phyloP scores from a whole-genome alignment of 2,797 vertebrate genomes.

The Clarias fuscus region DNA sequence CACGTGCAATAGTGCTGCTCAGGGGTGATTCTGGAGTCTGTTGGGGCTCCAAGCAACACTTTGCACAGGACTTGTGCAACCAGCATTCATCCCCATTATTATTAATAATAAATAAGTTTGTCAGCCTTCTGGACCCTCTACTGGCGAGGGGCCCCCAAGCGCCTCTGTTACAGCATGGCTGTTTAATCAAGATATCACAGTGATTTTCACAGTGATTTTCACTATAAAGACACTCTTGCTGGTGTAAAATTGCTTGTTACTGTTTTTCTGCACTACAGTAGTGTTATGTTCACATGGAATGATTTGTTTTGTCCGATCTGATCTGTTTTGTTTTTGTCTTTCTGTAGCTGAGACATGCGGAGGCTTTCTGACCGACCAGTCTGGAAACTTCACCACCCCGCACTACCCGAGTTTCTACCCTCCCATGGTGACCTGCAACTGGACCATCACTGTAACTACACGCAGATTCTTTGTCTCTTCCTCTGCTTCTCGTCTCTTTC shows the following conservation, averaged over 20 bases:
- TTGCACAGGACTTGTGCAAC: no score
- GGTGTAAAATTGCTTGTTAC: background rate
- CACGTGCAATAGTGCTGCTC: no score
- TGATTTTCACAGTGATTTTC: background rate
- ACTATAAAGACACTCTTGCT: background rate
- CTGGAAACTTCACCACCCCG: conserved; percentile 71
- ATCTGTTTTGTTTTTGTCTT: background rate
- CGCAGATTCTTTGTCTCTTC: no score
- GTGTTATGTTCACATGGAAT: background rate
- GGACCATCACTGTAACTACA: conserved; percentile 74
- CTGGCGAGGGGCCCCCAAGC: no score
- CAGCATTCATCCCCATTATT: no score
- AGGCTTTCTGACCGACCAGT: conserved; percentile 30
- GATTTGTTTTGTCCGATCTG: background rate
- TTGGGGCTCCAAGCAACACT: no score
- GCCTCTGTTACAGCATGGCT: background rate
- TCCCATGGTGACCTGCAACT: conserved; percentile 71
- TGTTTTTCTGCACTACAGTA: background rate
- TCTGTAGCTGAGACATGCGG: conserved; percentile 67
- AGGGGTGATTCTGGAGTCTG: no score
- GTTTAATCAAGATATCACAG: background rate
- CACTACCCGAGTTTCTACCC: conserved; percentile 78
- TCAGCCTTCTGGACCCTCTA: no score
- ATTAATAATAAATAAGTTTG: no score
- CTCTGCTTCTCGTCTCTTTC: no score